These are phyloP conservation scores for Aporrectodea caliginosa DNA, from an alignment of 1,140 invertebrate genomes.

Conservation along the genomic window DNA sequence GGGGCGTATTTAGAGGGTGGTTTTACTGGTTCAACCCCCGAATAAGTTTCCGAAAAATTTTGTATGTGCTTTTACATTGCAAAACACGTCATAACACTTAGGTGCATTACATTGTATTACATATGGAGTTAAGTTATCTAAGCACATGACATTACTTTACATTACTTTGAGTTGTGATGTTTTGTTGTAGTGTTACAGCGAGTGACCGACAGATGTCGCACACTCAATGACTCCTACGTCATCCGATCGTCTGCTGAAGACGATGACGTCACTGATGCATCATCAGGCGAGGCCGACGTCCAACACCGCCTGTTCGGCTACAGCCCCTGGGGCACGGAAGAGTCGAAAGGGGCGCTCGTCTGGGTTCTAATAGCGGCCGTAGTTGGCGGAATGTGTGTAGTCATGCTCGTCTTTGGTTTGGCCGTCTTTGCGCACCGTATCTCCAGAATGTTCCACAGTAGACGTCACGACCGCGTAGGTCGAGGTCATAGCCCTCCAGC, in stretches of 20 bases:
- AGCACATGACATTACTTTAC: no score
- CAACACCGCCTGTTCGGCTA: slow-evolving; percentile 1
- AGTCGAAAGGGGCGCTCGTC: neutral
- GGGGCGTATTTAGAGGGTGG: no score
- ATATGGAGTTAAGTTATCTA: no score
- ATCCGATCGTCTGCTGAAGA: neutral
- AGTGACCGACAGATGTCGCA: neutral
- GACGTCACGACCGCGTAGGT: neutral
- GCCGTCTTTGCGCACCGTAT: neutral
- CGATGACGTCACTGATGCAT: neutral
- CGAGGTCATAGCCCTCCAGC: neutral
- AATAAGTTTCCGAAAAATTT: no score
- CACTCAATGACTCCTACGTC: neutral
- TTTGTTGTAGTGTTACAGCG: no score
- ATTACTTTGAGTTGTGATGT: no score
- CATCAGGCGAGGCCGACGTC: neutral
- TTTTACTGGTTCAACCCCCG: no score
- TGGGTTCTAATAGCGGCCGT: slow-evolving; percentile 9
- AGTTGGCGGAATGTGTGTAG: neutral
- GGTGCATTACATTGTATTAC: no score
- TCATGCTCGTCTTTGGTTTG: neutral
- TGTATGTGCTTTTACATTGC: no score
- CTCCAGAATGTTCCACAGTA: neutral
- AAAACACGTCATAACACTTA: no score
- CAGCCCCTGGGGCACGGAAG: neutral